Conservation (phyloP, 2,113 vertebrate species). For the Cervus canadensis region DNA sequence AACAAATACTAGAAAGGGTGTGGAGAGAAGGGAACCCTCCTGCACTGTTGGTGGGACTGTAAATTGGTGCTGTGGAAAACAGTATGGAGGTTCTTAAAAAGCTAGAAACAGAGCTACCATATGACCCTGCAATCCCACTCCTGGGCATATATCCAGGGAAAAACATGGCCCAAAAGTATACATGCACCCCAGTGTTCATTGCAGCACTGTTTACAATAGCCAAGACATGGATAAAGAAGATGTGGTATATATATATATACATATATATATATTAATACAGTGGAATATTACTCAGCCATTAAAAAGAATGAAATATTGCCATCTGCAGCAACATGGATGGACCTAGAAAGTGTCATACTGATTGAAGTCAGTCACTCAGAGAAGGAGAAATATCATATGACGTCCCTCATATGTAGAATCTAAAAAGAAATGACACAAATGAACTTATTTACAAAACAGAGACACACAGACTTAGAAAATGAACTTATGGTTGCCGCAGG, state of each 20-base stretch:
- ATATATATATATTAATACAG: neutral
- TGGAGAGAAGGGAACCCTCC: neutral
- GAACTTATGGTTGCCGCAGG: neutral
- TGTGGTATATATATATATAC: neutral
- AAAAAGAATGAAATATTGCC: neutral
- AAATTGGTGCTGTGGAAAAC: neutral
- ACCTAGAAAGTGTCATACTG: neutral
- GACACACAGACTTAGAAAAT: neutral
- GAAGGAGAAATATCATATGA: neutral
- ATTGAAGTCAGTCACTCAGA: neutral
- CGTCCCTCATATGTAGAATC: neutral
- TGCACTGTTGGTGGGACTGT: neutral
- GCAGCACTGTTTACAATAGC: neutral
- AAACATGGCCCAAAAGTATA: neutral
- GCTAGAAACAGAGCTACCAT: neutral
- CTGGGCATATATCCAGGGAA: neutral
- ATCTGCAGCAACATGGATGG: neutral
- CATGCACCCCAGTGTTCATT: neutral
- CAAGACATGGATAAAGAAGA: neutral
- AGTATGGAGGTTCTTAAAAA: neutral
- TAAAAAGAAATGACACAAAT: neutral
- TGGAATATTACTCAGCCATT: neutral
- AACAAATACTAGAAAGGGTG: neutral
- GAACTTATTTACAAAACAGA: neutral
- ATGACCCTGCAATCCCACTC: neutral